These are phyloP conservation scores for Polydesmus complanatus DNA, from an alignment of 2,888 invertebrate genomes.

Conservation along the genomic window DNA sequence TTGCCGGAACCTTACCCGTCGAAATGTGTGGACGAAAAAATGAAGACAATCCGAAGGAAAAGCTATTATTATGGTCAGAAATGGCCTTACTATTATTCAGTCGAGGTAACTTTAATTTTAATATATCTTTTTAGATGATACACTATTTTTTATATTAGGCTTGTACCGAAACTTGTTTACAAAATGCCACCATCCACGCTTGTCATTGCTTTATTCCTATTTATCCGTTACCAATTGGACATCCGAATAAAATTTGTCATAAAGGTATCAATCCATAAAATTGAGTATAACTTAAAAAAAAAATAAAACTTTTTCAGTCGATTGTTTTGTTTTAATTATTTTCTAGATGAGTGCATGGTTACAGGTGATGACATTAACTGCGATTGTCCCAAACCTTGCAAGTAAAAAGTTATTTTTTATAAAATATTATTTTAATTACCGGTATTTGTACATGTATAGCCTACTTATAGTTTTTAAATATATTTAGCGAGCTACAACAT, in stretches of 20 bases:
- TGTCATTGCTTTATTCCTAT: conserved; percentile 4
- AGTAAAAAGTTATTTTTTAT: too few relatives aligned
- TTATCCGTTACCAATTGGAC: neutral
- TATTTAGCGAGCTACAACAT: neutral
- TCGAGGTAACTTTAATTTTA: conserved; percentile 4
- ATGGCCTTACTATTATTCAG: conserved; percentile 4
- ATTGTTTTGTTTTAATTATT: neutral
- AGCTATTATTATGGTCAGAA: neutral
- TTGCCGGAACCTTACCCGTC: conserved; percentile 4
- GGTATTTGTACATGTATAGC: neutral
- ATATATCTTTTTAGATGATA: neutral
- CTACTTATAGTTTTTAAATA: neutral
- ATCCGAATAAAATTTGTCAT: neutral
- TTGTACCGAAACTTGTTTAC: conserved; percentile 6
- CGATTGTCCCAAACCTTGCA: neutral
- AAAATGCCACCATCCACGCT: neutral
- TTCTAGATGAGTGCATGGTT: neutral
- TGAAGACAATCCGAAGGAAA: neutral
- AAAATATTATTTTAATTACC: too few relatives aligned
- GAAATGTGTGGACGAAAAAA: conserved; percentile 1
- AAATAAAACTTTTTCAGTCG: neutral
- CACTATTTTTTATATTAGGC: conserved; percentile 3
- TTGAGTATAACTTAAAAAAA: neutral
- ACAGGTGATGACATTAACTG: neutral
- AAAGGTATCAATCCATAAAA: neutral